Evolutionary conservation across 2,797 vertebrate genomes (phyloP).

Genomic region (Melanotaenia trifasciata): DNA sequence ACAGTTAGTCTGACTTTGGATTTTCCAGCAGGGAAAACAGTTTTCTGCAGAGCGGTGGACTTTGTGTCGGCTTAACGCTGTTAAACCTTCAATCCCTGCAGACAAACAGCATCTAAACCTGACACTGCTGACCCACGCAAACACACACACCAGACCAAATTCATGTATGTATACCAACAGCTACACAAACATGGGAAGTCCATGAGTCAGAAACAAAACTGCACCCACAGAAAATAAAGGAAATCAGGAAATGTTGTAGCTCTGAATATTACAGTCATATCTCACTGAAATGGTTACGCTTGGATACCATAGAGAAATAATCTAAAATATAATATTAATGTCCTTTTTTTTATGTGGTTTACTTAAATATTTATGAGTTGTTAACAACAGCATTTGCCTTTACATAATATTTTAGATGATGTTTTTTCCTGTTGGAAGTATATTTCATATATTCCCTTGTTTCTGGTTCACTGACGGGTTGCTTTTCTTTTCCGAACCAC

Average conservation of each 20-base stretch:
- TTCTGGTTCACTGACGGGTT: too few relatives aligned
- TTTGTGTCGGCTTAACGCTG: conserved; percentile 79
- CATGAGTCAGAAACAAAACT: conserved; percentile 11
- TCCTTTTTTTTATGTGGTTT: background rate
- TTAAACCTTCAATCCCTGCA: conserved; percentile 81
- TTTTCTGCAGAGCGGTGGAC: conserved; percentile 79
- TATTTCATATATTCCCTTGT: too few relatives aligned
- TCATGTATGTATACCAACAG: conserved; percentile 31
- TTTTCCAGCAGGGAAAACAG: conserved; percentile 69
- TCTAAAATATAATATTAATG: background rate
- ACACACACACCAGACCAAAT: conserved; percentile 33
- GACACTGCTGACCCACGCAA: conserved; percentile 76
- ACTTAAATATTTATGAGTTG: too few relatives aligned
- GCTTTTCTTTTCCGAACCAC: too few relatives aligned
- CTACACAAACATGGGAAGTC: conserved; percentile 13
- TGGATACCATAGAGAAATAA: background rate
- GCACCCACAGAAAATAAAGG: background rate
- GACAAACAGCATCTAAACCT: conserved; percentile 79
- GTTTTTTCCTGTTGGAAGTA: too few relatives aligned
- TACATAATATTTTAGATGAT: too few relatives aligned
- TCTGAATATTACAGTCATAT: background rate
- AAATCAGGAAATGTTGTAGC: background rate
- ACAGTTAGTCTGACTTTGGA: conserved; percentile 59
- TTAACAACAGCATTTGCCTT: too few relatives aligned
- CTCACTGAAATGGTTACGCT: background rate